Conservation (phyloP, 1,140 invertebrate genomes). For the Asobara japonica region DNA sequence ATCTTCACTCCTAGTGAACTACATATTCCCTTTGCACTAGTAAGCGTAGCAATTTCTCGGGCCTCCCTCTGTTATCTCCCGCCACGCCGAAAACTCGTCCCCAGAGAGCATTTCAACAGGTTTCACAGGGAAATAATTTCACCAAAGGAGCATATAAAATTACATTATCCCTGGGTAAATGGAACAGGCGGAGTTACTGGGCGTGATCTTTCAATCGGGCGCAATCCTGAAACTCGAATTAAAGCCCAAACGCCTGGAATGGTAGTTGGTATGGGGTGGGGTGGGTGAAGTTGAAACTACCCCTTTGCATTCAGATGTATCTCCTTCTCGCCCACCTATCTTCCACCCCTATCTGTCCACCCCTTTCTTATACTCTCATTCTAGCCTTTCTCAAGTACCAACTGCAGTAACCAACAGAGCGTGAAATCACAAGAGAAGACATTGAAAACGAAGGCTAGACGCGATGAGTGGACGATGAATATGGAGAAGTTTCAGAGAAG, state of each 20-base stretch:
- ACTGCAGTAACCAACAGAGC: background rate
- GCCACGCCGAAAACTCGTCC: slow-evolving; percentile 9
- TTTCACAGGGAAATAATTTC: slow-evolving; percentile 30
- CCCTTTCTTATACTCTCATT: background rate
- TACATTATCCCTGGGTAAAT: slow-evolving; percentile 34
- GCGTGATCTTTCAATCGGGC: slow-evolving; percentile 33
- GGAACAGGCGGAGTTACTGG: slow-evolving; percentile 26
- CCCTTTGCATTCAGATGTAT: background rate
- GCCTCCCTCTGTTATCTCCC: background rate
- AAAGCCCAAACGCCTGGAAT: slow-evolving; percentile 19
- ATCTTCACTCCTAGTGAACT: background rate
- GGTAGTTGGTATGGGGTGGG: background rate
- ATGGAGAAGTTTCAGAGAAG: slow-evolving; percentile 3
- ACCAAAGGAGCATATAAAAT: slow-evolving; percentile 37
- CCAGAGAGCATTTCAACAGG: slow-evolving; percentile 34
- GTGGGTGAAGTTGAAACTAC: background rate
- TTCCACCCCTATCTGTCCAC: background rate
- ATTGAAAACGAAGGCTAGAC: background rate
- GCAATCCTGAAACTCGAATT: slow-evolving; percentile 33
- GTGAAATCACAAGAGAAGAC: slow-evolving; percentile 15
- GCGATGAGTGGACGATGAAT: slow-evolving; percentile 19
- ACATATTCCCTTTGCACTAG: background rate
- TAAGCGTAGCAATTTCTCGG: background rate
- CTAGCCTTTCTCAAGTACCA: background rate
- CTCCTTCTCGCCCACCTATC: background rate